Evolutionary conservation across 2,888 invertebrate genomes (phyloP).

Genomic region (Drosophila emarginata): DNA sequence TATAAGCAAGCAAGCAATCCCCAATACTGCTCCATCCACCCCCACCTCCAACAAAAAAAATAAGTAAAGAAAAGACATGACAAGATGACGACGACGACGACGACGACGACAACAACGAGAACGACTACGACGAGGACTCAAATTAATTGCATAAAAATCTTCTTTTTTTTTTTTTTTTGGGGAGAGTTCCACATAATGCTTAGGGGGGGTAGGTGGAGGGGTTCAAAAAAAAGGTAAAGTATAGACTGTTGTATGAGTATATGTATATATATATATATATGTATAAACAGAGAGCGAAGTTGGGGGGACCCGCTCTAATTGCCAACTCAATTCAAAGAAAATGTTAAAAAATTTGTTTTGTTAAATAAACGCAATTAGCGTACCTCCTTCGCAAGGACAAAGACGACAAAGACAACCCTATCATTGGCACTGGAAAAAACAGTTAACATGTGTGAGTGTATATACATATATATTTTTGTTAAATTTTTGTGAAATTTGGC

Average conservation of each 20-base stretch:
- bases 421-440: conserved; percentile 15
- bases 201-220: too few relatives aligned
- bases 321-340: conserved; percentile 60
- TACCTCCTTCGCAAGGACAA: conserved; percentile 30
- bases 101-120: conserved; percentile 8
- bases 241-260: conserved; percentile 25
- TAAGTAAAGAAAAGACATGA: conserved; percentile 34
- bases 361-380: conserved; percentile 76
- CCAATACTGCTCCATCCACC: conserved; percentile 26
- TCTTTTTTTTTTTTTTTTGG: conserved; percentile 2
- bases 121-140: conserved; percentile 58
- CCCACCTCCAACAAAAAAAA: conserved; percentile 5
- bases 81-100: conserved; percentile 51
- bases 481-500: conserved; percentile 43
- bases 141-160: conserved; percentile 75
- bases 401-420: conserved; percentile 41
- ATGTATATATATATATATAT: too few relatives aligned
- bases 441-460: conserved; percentile 30
- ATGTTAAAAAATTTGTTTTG: conserved; percentile 64
- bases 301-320: background rate
- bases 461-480: background rate
- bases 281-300: too few relatives aligned
- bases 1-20: conserved; percentile 34
- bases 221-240: background rate
- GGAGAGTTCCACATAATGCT: too few relatives aligned